Conservation (phyloP, 2,888 invertebrate genomes). For the Rapana venosa region DNA sequence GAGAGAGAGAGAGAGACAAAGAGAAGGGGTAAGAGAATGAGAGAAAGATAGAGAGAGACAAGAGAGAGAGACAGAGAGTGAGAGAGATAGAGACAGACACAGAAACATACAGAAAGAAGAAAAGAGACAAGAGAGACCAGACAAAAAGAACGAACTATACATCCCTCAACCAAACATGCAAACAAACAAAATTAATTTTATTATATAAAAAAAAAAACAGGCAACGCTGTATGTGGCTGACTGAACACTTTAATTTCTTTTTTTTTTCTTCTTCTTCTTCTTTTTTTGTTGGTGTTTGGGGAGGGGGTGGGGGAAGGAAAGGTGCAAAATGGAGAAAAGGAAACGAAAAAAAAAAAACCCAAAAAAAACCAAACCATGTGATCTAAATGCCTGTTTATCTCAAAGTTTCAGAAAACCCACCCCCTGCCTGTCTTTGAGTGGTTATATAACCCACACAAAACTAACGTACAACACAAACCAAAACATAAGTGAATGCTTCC, state of each 20-base stretch:
- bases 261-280: too few species aligned
- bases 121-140: too few species aligned
- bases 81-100: not conserved
- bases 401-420: not conserved
- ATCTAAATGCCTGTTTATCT: not conserved
- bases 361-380: not conserved
- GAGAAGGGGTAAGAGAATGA: not conserved
- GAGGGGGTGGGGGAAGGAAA: not conserved
- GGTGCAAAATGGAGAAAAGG: not conserved
- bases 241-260: conserved; percentile 16
- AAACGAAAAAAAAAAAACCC: not conserved
- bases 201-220: not conserved
- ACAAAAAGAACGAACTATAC: too few species aligned
- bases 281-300: too few species aligned
- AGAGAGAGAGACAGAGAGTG: not conserved
- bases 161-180: not conserved
- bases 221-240: not conserved
- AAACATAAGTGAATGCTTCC: not conserved
- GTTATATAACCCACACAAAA: not conserved
- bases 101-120: too few species aligned
- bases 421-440: not conserved
- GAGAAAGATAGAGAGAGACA: too few species aligned
- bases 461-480: not conserved
- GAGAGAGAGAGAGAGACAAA: not conserved
- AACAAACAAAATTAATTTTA: too few species aligned